Percentiles rank a stretch among this genome's conserved stretches.
phyloP scores from a whole-genome alignment of 2,113 vertebrate species.

The Hippocampus zosterae region DNA sequence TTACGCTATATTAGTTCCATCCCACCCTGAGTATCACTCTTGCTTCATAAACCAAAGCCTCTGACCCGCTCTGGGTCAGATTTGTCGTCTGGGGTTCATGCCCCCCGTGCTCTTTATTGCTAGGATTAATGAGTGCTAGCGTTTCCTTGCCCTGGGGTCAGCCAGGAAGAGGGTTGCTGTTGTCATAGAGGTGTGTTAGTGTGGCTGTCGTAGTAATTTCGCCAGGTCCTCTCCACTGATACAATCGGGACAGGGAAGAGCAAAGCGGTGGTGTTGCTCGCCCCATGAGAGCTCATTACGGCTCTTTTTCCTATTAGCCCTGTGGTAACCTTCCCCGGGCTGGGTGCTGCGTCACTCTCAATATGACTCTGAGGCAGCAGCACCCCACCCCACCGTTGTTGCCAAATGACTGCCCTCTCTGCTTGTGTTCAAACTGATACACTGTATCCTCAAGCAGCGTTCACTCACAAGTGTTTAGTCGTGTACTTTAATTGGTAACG shows the following conservation, averaged over 20 bases:
- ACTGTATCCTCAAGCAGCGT: slow-evolving; percentile 36
- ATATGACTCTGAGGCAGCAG: slow-evolving; percentile 52
- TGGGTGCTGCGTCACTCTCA: slow-evolving; percentile 52
- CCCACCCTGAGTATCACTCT: slow-evolving; percentile 23
- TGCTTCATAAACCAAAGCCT: slow-evolving; percentile 59
- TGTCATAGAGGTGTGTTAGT: slow-evolving; percentile 27
- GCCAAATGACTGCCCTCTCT: slow-evolving; percentile 39
- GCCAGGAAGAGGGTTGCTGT: slow-evolving; percentile 36
- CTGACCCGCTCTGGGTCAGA: slow-evolving; percentile 25
- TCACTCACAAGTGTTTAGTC: slow-evolving; percentile 8
- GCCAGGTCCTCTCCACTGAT: slow-evolving; percentile 45
- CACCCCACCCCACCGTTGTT: slow-evolving; percentile 38
- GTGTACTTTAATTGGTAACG: background rate
- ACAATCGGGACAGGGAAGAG: slow-evolving; percentile 49
- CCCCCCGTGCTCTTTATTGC: slow-evolving; percentile 51
- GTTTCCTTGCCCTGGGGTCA: slow-evolving; percentile 46
- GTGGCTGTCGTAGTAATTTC: slow-evolving; percentile 23
- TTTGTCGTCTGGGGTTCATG: slow-evolving; percentile 34
- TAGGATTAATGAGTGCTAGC: slow-evolving; percentile 63
- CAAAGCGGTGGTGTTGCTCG: slow-evolving; percentile 32
- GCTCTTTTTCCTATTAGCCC: slow-evolving; percentile 74
- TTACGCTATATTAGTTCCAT: slow-evolving; percentile 32
- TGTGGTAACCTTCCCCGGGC: slow-evolving; percentile 69
- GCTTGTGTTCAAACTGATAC: slow-evolving; percentile 35
- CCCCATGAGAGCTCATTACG: slow-evolving; percentile 78